Evolutionary conservation across 2,888 invertebrate species (phyloP), one percentile per base, ranked within the genome.

Genomic region (Yponomeuta evonymella): DNA sequence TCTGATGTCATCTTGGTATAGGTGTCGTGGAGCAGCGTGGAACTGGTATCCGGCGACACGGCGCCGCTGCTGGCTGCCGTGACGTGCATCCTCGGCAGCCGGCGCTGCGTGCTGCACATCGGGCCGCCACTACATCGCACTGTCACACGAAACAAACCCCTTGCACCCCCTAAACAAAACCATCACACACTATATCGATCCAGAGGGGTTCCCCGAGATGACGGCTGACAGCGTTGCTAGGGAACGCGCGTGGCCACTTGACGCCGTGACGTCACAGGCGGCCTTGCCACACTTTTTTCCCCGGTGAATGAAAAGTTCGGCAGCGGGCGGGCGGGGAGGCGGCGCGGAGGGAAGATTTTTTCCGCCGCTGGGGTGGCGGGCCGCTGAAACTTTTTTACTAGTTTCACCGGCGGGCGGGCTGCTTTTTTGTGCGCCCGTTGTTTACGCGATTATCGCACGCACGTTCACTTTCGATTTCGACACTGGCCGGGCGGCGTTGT

Each of bases 1-100:
- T 97, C 97, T 11, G 97, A 97, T 76, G 97, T 97, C 95, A 97
- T 95, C 92, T 97, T 97, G 71, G 96, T 96, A 92, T 96, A 96
- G 75, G 96, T 96, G 89, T 97, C 96, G 84, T 96, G 96, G 76
- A 96, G 94, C 77, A 95, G 88, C 76, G 94, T 93, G 77, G 94
- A 94, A 87, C 95, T 95, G 81, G 95, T 95, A 84, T 95, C 95
- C 72, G 95, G 94, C 81, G 95, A 94, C 83, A 95, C 94, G 79
- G 94, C 93, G 79, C 93, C 94, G 78, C 85, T 88, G 77, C 83
- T 84, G 75, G 90, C 91, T 80, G 89, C 87, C 78, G 92, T 88
- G 81, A 92, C 89, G 89, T 92, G 93, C 92, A 92, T 93, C 89
- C 92, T 93, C 79, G 89, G 80, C 85, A 86, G 87, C 86, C 89